Evolutionary conservation across 2,888 invertebrate species (phyloP).

Genomic region (Dermolepida albohirtum): DNA sequence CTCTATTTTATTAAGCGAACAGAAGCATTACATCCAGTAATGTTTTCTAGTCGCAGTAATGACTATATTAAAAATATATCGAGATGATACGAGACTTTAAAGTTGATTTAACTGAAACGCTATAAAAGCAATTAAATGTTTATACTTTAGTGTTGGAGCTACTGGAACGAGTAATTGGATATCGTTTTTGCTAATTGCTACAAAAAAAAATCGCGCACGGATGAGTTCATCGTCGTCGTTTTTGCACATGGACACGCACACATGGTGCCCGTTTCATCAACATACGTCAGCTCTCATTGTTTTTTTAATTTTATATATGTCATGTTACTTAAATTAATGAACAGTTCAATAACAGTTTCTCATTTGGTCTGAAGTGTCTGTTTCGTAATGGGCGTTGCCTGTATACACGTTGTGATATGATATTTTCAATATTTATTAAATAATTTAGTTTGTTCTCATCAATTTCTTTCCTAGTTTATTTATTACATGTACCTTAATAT

Average conservation of each 20-base stretch:
- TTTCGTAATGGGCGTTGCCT: too few species aligned
- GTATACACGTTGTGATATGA: too few species aligned
- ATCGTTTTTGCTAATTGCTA: conserved; percentile 37
- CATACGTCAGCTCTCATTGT: neutral
- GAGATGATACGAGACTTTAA: conserved; percentile 3
- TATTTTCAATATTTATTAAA: too few species aligned
- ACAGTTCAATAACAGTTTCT: neutral
- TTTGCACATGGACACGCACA: conserved; percentile 17
- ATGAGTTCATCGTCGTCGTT: conserved; percentile 33
- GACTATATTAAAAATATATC: too few species aligned
- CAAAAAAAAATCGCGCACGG: conserved; percentile 22
- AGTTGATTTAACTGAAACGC: conserved; percentile 25
- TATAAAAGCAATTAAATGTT: conserved; percentile 38
- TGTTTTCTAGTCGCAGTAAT: too few species aligned
- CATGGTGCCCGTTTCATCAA: conserved; percentile 25
- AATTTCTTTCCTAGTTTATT: too few species aligned
- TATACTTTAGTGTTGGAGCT: conserved; percentile 19
- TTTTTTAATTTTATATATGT: conserved; percentile 8
- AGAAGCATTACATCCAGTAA: too few species aligned
- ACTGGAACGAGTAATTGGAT: conserved; percentile 30
- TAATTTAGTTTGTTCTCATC: too few species aligned
- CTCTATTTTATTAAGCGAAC: too few species aligned
- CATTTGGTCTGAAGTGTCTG: too few species aligned
- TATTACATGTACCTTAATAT: too few species aligned
- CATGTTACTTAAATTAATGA: neutral